These are phyloP conservation scores for Leucophenga varia DNA, from an alignment of 1,140 invertebrate genomes.

Conservation along the genomic window DNA sequence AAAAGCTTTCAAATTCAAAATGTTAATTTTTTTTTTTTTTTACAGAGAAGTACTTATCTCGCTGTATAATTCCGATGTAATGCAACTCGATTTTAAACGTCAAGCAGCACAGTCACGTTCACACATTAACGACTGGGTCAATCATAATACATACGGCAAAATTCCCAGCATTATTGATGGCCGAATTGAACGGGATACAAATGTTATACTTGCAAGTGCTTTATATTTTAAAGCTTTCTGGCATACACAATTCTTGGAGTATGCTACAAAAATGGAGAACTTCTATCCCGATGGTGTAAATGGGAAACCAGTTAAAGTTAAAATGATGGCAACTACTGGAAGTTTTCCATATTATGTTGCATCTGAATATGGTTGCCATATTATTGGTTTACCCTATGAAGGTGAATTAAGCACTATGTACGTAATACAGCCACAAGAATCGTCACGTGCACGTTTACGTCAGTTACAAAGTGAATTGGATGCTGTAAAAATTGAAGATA, in stretches of 20 bases:
- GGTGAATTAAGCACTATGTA: conserved; percentile 68
- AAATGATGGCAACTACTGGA: conserved; percentile 68
- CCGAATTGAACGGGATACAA: conserved; percentile 59
- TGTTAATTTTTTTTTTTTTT: conserved; percentile 5
- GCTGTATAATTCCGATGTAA: conserved; percentile 62
- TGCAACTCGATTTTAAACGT: conserved; percentile 61
- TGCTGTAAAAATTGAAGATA: conserved; percentile 57
- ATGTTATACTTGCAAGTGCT: conserved; percentile 72
- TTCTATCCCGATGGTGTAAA: conserved; percentile 58
- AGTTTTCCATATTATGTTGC: conserved; percentile 43
- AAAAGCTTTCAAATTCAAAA: too few species aligned
- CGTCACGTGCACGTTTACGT: conserved; percentile 56
- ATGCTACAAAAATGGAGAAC: conserved; percentile 57
- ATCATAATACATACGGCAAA: conserved; percentile 64
- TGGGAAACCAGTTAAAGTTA: conserved; percentile 58
- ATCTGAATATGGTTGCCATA: conserved; percentile 57
- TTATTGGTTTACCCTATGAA: conserved; percentile 73
- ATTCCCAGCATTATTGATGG: conserved; percentile 63
- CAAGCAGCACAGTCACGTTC: conserved; percentile 54
- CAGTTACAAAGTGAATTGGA: conserved; percentile 60
- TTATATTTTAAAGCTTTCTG: conserved; percentile 78
- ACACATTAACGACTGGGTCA: conserved; percentile 70
- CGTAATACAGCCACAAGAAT: conserved; percentile 65
- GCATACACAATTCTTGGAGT: conserved; percentile 67
- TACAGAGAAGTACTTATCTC: conserved; percentile 51